Percentiles rank a stretch among this genome's conserved stretches.
phyloP scores from a whole-genome alignment of 1,140 invertebrate genomes.

The Brachionus rotundiformis region DNA sequence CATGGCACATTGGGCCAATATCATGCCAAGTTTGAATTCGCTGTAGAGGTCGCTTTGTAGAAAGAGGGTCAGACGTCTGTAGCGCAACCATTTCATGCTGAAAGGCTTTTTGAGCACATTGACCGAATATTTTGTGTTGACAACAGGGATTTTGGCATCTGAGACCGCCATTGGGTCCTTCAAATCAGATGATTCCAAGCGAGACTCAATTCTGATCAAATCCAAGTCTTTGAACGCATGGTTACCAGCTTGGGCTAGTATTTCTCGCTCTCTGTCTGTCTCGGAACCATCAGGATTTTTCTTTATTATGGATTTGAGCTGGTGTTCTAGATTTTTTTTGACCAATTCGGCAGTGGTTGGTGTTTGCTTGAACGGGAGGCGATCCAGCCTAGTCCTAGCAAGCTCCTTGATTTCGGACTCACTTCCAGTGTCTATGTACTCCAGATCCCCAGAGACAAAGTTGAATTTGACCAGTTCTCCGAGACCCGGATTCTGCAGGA shows the following conservation, averaged over 20 bases:
- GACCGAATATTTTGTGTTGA: constrained; percentile 26
- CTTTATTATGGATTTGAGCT: constrained; percentile 43
- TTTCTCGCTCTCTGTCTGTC: neutral
- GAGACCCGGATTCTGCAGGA: constrained; percentile 10
- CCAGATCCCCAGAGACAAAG: constrained; percentile 35
- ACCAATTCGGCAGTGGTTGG: constrained; percentile 35
- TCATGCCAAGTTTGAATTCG: constrained; percentile 35
- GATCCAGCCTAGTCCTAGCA: neutral
- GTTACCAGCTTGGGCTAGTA: neutral
- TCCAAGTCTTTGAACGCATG: constrained; percentile 45
- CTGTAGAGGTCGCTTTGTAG: constrained; percentile 30
- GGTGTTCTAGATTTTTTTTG: constrained; percentile 41
- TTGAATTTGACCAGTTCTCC: constrained; percentile 35
- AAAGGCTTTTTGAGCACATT: constrained; percentile 36
- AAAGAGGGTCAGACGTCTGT: constrained; percentile 25
- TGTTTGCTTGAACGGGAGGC: neutral
- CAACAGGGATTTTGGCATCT: constrained; percentile 26
- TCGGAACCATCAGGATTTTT: constrained; percentile 9
- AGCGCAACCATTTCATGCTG: constrained; percentile 39
- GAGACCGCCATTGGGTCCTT: constrained; percentile 17
- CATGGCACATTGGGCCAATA: constrained; percentile 25
- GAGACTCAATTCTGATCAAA: constrained; percentile 40
- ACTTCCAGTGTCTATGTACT: neutral
- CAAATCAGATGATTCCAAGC: neutral
- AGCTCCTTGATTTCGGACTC: neutral